phyloP scores from a whole-genome alignment of 37 sponge, comb jelly and placozoan species.

The Cladorhizidae sp. region DNA sequence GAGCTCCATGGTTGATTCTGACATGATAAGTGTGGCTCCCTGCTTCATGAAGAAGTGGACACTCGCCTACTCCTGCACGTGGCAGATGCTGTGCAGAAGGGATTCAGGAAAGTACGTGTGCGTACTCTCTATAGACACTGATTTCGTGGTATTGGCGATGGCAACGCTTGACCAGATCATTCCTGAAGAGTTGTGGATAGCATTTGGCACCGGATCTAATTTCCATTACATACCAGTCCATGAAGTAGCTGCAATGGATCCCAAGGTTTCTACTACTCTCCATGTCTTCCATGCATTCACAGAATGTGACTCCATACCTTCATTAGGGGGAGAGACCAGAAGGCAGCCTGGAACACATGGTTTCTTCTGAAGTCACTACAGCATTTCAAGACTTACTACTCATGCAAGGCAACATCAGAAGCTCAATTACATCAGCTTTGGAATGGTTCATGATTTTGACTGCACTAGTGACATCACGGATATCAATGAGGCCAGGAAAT shows the following conservation, averaged over 20 bases:
- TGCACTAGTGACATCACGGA: too few relatives aligned
- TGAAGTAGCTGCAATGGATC: conserved; percentile 3
- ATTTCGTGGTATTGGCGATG: conserved; percentile 39
- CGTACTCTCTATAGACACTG: conserved; percentile 27
- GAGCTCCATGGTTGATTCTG: too few relatives aligned
- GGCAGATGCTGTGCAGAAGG: too few relatives aligned
- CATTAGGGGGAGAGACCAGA: not conserved
- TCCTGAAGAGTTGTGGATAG: conserved; percentile 34
- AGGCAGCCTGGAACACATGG: not conserved
- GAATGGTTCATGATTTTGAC: too few relatives aligned
- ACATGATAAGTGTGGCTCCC: conserved; percentile 15
- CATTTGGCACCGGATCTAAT: conserved; percentile 41
- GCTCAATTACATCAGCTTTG: too few relatives aligned
- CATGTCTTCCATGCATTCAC: too few relatives aligned
- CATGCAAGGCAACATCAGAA: too few relatives aligned
- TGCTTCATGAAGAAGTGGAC: conserved; percentile 46
- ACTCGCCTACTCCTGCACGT: conserved; percentile 46
- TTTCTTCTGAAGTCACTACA: too few relatives aligned
- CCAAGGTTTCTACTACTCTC: not conserved
- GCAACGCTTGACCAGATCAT: not conserved
- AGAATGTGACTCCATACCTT: not conserved
- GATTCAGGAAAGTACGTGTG: conserved; percentile 18
- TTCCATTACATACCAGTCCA: too few relatives aligned
- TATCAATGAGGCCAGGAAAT: too few relatives aligned
- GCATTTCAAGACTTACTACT: too few relatives aligned